phyloP scores from a whole-genome alignment of 2,888 invertebrate genomes.

The Dryocosmus kuriphilus region DNA sequence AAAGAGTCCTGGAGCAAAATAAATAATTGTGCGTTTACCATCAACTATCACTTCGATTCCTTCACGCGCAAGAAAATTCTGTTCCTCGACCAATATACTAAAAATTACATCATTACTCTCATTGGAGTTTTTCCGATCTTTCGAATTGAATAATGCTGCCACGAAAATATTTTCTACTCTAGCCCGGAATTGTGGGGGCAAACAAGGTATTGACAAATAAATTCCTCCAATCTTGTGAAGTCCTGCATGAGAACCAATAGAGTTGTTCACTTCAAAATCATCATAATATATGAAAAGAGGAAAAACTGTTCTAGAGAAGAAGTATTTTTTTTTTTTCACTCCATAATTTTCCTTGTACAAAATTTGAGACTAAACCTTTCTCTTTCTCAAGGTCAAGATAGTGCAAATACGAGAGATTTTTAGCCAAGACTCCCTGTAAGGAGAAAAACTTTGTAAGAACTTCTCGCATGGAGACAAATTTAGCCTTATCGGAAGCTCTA shows the following conservation, averaged over 20 bases:
- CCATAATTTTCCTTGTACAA: neutral
- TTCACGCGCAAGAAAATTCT: constrained; percentile 30
- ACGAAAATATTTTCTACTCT: constrained; percentile 44
- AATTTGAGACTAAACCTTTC: too few relatives aligned
- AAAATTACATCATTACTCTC: constrained; percentile 29
- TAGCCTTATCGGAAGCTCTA: too few relatives aligned
- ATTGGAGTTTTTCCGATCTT: constrained; percentile 11
- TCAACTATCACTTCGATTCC: constrained; percentile 33
- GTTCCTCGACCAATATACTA: constrained; percentile 37
- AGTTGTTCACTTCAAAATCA: too few relatives aligned
- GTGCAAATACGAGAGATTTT: too few relatives aligned
- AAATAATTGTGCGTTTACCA: constrained; percentile 3
- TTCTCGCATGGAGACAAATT: too few relatives aligned
- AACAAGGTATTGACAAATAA: constrained; percentile 43
- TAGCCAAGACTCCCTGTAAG: too few relatives aligned
- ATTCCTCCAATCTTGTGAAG: constrained; percentile 41
- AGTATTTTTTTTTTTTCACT: constrained; percentile 13
- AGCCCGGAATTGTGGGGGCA: constrained; percentile 31
- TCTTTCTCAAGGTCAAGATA: too few relatives aligned
- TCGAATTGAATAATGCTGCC: too few relatives aligned
- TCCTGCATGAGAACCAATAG: neutral
- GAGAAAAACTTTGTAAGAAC: too few relatives aligned
- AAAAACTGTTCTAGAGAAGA: neutral
- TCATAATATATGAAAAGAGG: too few relatives aligned
- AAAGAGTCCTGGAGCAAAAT: constrained; percentile 37